These are phyloP conservation scores for Galago senegalensis DNA, from an alignment of 2,797 vertebrate species.

Conservation along the genomic window DNA sequence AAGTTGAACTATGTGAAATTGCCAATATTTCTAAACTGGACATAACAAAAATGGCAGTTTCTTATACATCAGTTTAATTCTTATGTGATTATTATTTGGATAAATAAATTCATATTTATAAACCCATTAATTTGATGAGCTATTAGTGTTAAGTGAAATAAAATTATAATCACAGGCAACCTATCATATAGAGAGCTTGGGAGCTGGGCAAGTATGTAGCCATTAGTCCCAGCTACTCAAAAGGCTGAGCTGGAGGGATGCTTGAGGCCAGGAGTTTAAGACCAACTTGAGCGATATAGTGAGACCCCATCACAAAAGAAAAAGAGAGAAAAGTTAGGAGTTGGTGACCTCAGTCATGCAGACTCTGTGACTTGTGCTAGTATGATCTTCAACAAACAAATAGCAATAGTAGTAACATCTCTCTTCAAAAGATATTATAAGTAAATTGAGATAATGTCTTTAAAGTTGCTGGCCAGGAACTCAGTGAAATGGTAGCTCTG, in stretches of 20 bases:
- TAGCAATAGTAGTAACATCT: not conserved
- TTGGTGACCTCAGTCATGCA: not conserved
- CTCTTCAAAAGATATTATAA: not conserved
- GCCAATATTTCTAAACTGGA: constrained; percentile 31
- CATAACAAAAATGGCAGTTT: constrained; percentile 46
- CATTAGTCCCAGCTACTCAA: not conserved
- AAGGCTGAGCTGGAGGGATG: not conserved
- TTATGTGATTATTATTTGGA: not conserved
- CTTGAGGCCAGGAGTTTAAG: not conserved
- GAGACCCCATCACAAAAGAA: not conserved
- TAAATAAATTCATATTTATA: constrained; percentile 11
- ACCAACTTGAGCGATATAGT: not conserved
- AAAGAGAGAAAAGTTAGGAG: not conserved
- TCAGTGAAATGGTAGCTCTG: not conserved
- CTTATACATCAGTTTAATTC: not conserved
- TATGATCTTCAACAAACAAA: not conserved
- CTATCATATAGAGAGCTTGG: not conserved
- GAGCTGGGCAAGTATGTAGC: not conserved
- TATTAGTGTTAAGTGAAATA: constrained; percentile 8
- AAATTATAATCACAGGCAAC: not conserved
- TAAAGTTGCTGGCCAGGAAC: not conserved
- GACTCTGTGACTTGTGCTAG: not conserved
- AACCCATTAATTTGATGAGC: constrained; percentile 10
- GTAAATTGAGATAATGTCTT: not conserved
- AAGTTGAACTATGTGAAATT: constrained; percentile 42